Conservation (phyloP, 2,888 invertebrate genomes). For the Microplitis deprimator region DNA sequence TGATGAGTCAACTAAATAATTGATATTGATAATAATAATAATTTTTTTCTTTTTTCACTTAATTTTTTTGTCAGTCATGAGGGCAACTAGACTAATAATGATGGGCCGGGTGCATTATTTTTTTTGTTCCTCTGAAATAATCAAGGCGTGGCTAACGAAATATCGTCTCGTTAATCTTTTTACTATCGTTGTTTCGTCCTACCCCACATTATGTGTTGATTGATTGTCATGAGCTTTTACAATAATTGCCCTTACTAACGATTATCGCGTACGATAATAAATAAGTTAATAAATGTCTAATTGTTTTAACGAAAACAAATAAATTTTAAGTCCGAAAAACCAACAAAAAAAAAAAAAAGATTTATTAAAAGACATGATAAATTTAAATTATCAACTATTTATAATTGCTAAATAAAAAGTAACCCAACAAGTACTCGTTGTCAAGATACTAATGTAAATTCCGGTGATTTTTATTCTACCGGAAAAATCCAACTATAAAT, state of each 20-base stretch:
- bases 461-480: slow-evolving; percentile 24
- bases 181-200: slow-evolving; percentile 29
- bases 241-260: slow-evolving; percentile 62
- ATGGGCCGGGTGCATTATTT: slow-evolving; percentile 19
- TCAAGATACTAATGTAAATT: slow-evolving; percentile 35
- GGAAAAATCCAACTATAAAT: slow-evolving; percentile 35
- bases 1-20: slow-evolving; percentile 1
- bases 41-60: background rate
- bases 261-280: slow-evolving; percentile 59
- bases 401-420: background rate
- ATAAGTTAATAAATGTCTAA: slow-evolving; percentile 55
- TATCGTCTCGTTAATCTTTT: slow-evolving; percentile 33
- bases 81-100: background rate
- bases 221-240: slow-evolving; percentile 67
- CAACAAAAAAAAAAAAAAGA: background rate
- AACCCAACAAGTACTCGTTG: background rate
- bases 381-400: background rate
- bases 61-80: slow-evolving; percentile 3
- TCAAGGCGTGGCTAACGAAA: slow-evolving; percentile 35
- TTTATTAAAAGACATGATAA: background rate
- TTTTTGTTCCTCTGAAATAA: slow-evolving; percentile 19
- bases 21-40: background rate
- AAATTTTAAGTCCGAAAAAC: background rate
- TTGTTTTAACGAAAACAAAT: slow-evolving; percentile 53
- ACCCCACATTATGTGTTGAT: slow-evolving; percentile 57